These are phyloP conservation scores for Pandemis heparana DNA, from an alignment of 2,888 invertebrate species.

Conservation along the genomic window DNA sequence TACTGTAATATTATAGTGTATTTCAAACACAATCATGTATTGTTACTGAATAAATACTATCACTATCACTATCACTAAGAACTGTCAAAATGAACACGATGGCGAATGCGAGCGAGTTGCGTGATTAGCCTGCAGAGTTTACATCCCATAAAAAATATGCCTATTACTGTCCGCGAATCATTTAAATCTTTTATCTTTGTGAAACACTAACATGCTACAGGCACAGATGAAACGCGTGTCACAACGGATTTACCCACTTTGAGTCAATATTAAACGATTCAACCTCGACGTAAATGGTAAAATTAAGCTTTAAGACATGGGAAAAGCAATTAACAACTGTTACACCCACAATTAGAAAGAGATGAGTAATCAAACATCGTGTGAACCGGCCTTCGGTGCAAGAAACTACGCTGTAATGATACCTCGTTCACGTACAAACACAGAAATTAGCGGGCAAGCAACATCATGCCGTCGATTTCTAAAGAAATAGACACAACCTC, in stretches of 20 bases:
- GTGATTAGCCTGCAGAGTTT: too few relatives aligned
- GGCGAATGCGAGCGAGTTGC: too few relatives aligned
- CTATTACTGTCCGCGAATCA: too few relatives aligned
- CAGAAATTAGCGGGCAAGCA: constrained; percentile 34
- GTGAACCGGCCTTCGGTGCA: constrained; percentile 26
- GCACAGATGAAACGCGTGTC: background rate
- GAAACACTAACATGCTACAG: too few relatives aligned
- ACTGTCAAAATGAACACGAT: too few relatives aligned
- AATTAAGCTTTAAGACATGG: constrained; percentile 10
- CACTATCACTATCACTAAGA: too few relatives aligned
- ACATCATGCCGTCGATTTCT: constrained; percentile 35
- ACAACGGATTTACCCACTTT: background rate
- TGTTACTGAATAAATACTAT: too few relatives aligned
- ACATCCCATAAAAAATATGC: too few relatives aligned
- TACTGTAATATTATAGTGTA: too few relatives aligned
- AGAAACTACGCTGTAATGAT: constrained; percentile 34
- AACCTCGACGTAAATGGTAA: background rate
- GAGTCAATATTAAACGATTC: background rate
- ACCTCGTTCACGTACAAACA: constrained; percentile 31
- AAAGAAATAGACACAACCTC: constrained; percentile 27
- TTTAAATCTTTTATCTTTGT: too few relatives aligned
- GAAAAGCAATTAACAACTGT: constrained; percentile 37
- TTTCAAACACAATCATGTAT: too few relatives aligned
- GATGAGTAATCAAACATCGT: constrained; percentile 37
- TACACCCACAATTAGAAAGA: constrained; percentile 41